These are phyloP conservation scores for Cyrtonyx montezumae DNA, from an alignment of 2,113 vertebrate genomes.

Conservation along the genomic window DNA sequence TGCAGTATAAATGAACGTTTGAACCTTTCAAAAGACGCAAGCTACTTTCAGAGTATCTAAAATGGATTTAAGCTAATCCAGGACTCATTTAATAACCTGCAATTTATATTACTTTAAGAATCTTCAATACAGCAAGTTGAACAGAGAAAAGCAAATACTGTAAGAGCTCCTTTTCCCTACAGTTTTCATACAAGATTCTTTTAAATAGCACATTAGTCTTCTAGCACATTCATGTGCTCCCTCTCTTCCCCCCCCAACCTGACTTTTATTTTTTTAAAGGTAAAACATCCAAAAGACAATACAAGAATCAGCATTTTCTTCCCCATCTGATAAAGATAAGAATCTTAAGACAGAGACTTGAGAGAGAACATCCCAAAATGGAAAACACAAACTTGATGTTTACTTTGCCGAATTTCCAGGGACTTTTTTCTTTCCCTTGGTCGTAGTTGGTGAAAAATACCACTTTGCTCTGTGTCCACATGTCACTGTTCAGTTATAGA, in stretches of 20 bases:
- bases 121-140: slow-evolving; percentile 55
- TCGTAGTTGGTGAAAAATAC: background rate
- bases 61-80: slow-evolving; percentile 46
- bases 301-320: background rate
- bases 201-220: background rate
- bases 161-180: slow-evolving; percentile 29
- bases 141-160: slow-evolving; percentile 52
- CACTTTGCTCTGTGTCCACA: background rate
- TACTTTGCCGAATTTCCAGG: background rate
- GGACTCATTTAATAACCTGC: slow-evolving; percentile 31
- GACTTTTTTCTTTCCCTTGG: background rate
- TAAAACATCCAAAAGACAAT: slow-evolving; percentile 2
- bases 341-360: background rate
- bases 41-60: slow-evolving; percentile 53
- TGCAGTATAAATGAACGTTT: slow-evolving; percentile 51
- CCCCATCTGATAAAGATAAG: background rate
- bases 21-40: slow-evolving; percentile 29
- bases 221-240: rapidly evolving
- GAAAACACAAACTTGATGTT: background rate
- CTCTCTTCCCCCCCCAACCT: background rate
- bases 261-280: background rate
- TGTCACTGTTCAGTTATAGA: background rate
- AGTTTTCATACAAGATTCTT: background rate
- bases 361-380: background rate
- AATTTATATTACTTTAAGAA: slow-evolving; percentile 69